Conservation (phyloP, 2,797 vertebrate genomes). For the Ambastaia sidthimunki region DNA sequence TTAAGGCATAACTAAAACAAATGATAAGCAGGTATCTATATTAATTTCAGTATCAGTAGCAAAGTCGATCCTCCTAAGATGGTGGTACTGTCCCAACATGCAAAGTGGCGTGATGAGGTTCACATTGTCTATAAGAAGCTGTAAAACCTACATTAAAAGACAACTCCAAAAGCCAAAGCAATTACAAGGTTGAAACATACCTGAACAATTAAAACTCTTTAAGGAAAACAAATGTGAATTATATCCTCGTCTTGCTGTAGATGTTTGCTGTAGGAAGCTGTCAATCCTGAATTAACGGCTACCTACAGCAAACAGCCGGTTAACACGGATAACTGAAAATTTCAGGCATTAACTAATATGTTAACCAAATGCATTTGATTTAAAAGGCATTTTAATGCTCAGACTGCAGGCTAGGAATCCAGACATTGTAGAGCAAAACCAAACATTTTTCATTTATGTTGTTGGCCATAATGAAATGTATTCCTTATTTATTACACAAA, state of each 20-base stretch:
- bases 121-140: not conserved
- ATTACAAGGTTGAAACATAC: not conserved
- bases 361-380: not conserved
- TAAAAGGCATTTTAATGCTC: not conserved
- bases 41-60: too few species aligned
- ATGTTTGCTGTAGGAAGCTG: conserved; percentile 23
- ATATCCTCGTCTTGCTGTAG: conserved; percentile 14
- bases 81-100: too few species aligned
- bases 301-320: too few species aligned
- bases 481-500: too few species aligned
- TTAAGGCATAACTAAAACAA: too few species aligned
- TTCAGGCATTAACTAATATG: not conserved
- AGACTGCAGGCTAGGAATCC: not conserved
- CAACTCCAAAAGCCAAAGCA: not conserved
- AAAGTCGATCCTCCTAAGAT: too few species aligned
- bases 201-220: not conserved
- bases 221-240: not conserved
- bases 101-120: too few species aligned
- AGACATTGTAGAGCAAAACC: not conserved
- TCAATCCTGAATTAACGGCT: conserved; percentile 53
- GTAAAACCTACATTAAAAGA: not conserved
- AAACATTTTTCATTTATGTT: not conserved
- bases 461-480: too few species aligned
- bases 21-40: too few species aligned
- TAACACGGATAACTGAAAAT: conserved; percentile 45